Percentiles rank a stretch among this genome's conserved stretches.
These are phyloP conservation scores for Hepsetus odoe DNA, from an alignment of 2,113 vertebrate species.

Conservation along the genomic window DNA sequence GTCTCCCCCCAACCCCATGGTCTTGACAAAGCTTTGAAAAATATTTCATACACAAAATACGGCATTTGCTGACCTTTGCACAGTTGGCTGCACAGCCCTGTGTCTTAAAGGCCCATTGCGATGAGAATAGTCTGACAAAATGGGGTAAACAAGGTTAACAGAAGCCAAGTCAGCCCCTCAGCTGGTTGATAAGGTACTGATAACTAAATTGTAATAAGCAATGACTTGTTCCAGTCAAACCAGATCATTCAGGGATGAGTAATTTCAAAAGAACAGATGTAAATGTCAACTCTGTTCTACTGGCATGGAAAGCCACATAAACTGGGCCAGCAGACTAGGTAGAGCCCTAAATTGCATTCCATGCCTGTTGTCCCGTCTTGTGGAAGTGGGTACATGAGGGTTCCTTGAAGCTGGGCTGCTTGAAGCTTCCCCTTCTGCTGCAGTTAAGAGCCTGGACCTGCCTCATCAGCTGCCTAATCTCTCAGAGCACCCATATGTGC, in stretches of 20 bases:
- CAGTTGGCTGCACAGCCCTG: not conserved
- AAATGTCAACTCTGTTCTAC: slow-evolving; percentile 5
- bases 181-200: too few species aligned
- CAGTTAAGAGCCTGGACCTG: slow-evolving; percentile 45
- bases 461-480: slow-evolving; percentile 57
- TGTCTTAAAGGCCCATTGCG: too few species aligned
- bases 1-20: too few species aligned
- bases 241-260: not conserved
- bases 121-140: too few species aligned
- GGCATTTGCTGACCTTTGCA: not conserved
- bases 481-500: slow-evolving; percentile 35
- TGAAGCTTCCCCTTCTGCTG: slow-evolving; percentile 20
- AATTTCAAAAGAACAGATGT: slow-evolving; percentile 11
- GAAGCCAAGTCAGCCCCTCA: too few species aligned
- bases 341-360: slow-evolving; percentile 13
- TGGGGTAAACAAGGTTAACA: too few species aligned
- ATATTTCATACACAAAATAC: not conserved
- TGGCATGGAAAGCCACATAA: not conserved
- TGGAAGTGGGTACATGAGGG: slow-evolving; percentile 6
- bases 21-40: not conserved
- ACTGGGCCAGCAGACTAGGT: slow-evolving; percentile 7
- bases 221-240: not conserved
- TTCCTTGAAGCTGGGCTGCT: slow-evolving; percentile 26
- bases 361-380: slow-evolving; percentile 7
- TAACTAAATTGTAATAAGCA: not conserved